Evolutionary conservation across 2,888 invertebrate species (phyloP).

Genomic region (Tupiocoris notatus): DNA sequence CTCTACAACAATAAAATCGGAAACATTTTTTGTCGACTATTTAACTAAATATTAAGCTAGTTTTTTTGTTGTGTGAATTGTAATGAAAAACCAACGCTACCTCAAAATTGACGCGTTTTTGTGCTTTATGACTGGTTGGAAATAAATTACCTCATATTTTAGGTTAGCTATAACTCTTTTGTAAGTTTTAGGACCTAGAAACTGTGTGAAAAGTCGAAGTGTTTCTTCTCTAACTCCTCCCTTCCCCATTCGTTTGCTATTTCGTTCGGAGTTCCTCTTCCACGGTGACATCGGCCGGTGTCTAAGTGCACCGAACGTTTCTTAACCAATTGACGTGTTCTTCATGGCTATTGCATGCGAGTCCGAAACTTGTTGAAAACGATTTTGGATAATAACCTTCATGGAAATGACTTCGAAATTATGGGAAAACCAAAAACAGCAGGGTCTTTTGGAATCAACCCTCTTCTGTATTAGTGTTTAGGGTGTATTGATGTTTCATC

Average conservation of each 20-base stretch:
- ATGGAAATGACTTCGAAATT: constrained; percentile 34
- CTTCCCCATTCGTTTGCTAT: not conserved
- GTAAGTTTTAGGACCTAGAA: not conserved
- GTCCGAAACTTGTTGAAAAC: not conserved
- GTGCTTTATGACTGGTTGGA: constrained; percentile 22
- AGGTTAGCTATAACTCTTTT: constrained; percentile 2
- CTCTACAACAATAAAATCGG: too few relatives aligned
- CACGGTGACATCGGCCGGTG: constrained; percentile 18
- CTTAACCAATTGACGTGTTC: not conserved
- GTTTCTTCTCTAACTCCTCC: constrained; percentile 4
- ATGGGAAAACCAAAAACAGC: constrained; percentile 37
- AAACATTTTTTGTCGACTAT: constrained; percentile 1
- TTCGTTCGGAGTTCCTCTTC: constrained; percentile 46
- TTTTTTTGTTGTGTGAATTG: not conserved
- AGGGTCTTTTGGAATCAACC: constrained; percentile 41
- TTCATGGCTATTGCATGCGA: not conserved
- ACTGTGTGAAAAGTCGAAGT: not conserved
- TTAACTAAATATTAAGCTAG: not conserved
- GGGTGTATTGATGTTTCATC: constrained; percentile 36
- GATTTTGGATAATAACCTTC: constrained; percentile 2
- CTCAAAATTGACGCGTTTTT: constrained; percentile 27
- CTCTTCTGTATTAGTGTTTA: constrained; percentile 31
- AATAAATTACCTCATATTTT: constrained; percentile 27
- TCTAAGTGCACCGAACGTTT: constrained; percentile 1
- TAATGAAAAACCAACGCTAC: constrained; percentile 42